Evolutionary conservation across 2,113 vertebrate genomes (phyloP).

Genomic region (Psilopsiagon aymara): DNA sequence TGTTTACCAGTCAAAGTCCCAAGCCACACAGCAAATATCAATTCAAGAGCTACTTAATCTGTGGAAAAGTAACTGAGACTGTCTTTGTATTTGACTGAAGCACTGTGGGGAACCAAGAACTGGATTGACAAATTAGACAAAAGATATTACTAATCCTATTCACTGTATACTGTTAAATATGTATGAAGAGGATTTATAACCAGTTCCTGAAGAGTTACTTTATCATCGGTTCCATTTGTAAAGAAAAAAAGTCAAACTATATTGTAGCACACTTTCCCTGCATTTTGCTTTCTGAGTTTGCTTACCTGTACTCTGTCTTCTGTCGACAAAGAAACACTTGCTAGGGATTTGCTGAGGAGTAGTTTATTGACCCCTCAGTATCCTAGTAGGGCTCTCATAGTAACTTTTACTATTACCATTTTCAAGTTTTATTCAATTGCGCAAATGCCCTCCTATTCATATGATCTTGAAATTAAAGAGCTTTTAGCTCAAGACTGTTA

Average conservation of each 20-base stretch:
- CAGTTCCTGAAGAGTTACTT: constrained; percentile 70
- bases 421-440: constrained; percentile 29
- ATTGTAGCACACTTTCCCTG: constrained; percentile 10
- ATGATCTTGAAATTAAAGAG: constrained; percentile 47
- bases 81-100: constrained; percentile 67
- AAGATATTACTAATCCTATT: constrained; percentile 68
- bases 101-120: constrained; percentile 59
- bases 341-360: not conserved
- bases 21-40: constrained; percentile 70
- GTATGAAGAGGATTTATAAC: constrained; percentile 65
- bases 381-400: not conserved
- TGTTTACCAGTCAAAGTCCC: constrained; percentile 69
- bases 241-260: constrained; percentile 25
- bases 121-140: constrained; percentile 67
- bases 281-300: not conserved
- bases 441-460: constrained; percentile 42
- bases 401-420: constrained; percentile 12
- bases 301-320: not conserved
- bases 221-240: constrained; percentile 58
- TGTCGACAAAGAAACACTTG: constrained; percentile 7
- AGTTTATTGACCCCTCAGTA: not conserved
- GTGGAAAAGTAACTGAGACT: constrained; percentile 64
- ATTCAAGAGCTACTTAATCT: constrained; percentile 66
- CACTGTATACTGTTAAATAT: constrained; percentile 66
- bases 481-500: constrained; percentile 27